Percentiles rank a stretch among this genome's conserved stretches.
These are phyloP conservation scores for Nestor notabilis DNA, from an alignment of 2,113 vertebrate genomes.

Conservation along the genomic window DNA sequence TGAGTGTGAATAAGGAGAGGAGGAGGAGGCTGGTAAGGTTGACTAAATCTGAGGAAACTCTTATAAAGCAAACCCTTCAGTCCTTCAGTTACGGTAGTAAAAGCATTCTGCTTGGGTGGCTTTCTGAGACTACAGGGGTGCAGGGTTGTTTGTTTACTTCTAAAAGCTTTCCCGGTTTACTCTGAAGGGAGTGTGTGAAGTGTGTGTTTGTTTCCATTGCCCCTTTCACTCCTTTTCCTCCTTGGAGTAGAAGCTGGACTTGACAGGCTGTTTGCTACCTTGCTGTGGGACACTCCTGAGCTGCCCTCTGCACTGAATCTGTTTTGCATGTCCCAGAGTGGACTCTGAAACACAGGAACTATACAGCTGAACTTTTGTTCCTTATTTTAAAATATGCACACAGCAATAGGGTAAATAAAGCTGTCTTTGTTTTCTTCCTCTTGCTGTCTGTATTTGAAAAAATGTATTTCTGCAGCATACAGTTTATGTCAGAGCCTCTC, in stretches of 20 bases:
- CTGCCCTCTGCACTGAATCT: background rate
- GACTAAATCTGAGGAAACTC: conserved; percentile 8
- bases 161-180: background rate
- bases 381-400: background rate
- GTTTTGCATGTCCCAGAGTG: background rate
- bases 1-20: conserved; percentile 11
- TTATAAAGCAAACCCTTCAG: background rate
- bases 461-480: background rate
- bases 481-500: background rate
- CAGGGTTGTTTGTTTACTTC: background rate
- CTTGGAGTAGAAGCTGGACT: background rate
- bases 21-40: conserved; percentile 13
- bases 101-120: conserved; percentile 32
- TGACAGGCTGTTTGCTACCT: background rate
- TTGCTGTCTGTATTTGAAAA: background rate
- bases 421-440: background rate
- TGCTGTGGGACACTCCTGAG: background rate
- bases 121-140: background rate
- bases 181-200: background rate
- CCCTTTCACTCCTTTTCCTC: background rate
- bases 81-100: background rate
- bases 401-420: background rate
- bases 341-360: conserved; percentile 11
- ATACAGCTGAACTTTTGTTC: conserved; percentile 17
- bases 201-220: background rate